A percentile compares a stretch with the other conserved stretches of the same genome.
These are phyloP conservation scores for human (Homo sapiens) DNA, from an alignment of 2,113 vertebrate genomes.

Conservation along the genomic window DNA sequence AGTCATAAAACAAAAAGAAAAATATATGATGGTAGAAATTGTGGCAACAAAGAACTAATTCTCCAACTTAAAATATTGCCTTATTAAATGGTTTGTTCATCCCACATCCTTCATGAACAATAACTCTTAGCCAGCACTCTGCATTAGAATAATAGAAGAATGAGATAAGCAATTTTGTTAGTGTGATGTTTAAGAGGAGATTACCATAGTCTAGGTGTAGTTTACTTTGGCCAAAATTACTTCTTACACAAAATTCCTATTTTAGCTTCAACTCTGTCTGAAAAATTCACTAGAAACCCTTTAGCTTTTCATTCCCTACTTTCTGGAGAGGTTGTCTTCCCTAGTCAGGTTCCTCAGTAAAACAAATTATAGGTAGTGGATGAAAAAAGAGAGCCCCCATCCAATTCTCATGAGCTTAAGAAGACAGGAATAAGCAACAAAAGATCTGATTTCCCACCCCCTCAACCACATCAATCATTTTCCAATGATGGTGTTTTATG, in stretches of 20 bases:
- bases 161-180: neutral
- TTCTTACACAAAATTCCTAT: neutral
- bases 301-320: neutral
- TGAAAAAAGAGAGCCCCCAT: neutral
- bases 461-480: neutral
- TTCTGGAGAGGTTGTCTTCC: neutral
- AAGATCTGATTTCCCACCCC: neutral
- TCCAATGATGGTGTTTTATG: neutral
- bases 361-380: neutral
- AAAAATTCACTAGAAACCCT: neutral
- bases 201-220: neutral
- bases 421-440: neutral
- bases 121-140: neutral
- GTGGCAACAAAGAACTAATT: neutral
- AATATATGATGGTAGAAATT: neutral
- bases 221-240: neutral
- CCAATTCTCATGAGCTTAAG: neutral
- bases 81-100: neutral
- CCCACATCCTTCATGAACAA: neutral
- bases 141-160: neutral
- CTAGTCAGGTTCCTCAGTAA: neutral
- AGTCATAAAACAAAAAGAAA: neutral
- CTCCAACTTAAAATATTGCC: neutral
- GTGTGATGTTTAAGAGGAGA: neutral
- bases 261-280: neutral